Base-by-base conservation (phyloP, 2,888 invertebrate species). In the Zygothrica quintamaculata region DNA sequence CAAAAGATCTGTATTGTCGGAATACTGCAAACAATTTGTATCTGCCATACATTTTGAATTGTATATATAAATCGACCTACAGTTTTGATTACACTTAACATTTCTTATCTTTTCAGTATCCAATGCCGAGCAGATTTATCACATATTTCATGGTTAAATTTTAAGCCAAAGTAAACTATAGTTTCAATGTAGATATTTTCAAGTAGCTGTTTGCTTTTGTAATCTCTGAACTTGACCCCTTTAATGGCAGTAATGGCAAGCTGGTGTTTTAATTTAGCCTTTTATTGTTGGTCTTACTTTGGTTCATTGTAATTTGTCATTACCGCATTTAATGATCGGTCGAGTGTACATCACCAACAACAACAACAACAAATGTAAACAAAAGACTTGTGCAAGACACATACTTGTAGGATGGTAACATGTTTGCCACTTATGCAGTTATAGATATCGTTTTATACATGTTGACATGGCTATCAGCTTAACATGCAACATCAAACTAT, bases 191-290 rank as follows among this genome's bases (percentile, higher is more conserved):
- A 31, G 18, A 44, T 34, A 15, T 56, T 43, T 26, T 67, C 53
- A 16, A 48, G n/a, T n/a, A n/a, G 51, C 37, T 36, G 55, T 53
- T 26, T 70, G 13, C 50, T 53, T 37, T 39, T 29, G 62, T 55
- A 67, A 58, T 71, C 67, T 39, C 16, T 29, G 80, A 75, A 80
- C 84, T 84, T 80, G 84, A 84, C 80, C 84, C 43, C 76, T 73
- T 80, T 82, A 42, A 22, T 25, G 39, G 47, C 55, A 39, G 48
- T 37, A 46, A 31, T 33, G 25, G 15, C 29, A 67, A 62, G 48
- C 37, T 18, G 53, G 1, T 34, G 47, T 55, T 46, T 29, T 18
- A 52, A 48, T 31, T 36, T 53, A 26, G 50, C 43, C 12, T 6
- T 39, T 18, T 56, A 48, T 31, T 36, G 42, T 57, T 31, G 50